phyloP scores from a whole-genome alignment of 1,140 invertebrate genomes.

The Onthophagus taurus region DNA sequence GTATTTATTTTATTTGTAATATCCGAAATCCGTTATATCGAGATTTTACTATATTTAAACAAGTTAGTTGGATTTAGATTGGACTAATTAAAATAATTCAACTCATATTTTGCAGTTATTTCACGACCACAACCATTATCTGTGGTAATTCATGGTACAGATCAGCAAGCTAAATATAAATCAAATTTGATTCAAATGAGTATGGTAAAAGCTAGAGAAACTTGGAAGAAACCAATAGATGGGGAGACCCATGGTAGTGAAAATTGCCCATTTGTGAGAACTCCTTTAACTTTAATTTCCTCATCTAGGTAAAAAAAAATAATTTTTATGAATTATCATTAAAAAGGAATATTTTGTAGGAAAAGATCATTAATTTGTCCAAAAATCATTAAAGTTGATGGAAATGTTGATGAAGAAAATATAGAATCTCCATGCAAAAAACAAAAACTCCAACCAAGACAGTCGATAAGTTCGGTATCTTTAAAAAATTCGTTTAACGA shows the following conservation, averaged over 20 bases:
- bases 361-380: constrained; percentile 20
- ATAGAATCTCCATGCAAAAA: constrained; percentile 23
- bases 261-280: constrained; percentile 32
- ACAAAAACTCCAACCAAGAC: constrained; percentile 19
- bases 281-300: constrained; percentile 15
- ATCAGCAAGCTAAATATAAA: constrained; percentile 29
- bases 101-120: constrained; percentile 15
- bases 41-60: constrained; percentile 1
- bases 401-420: no score
- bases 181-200: constrained; percentile 29
- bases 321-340: not conserved
- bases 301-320: constrained; percentile 11
- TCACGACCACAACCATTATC: constrained; percentile 27
- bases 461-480: constrained; percentile 2
- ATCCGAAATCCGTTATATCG: no score
- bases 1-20: constrained; percentile 9
- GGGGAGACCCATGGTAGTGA: constrained; percentile 17
- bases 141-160: constrained; percentile 28
- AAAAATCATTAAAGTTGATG: constrained; percentile 15
- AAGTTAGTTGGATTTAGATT: not conserved
- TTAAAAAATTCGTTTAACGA: not conserved
- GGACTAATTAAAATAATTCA: not conserved
- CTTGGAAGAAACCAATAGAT: constrained; percentile 19
- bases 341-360: constrained; percentile 14
- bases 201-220: constrained; percentile 29